Base-by-base conservation (phyloP, 2,113 vertebrate genomes). In the Paradisaea rubra region DNA sequence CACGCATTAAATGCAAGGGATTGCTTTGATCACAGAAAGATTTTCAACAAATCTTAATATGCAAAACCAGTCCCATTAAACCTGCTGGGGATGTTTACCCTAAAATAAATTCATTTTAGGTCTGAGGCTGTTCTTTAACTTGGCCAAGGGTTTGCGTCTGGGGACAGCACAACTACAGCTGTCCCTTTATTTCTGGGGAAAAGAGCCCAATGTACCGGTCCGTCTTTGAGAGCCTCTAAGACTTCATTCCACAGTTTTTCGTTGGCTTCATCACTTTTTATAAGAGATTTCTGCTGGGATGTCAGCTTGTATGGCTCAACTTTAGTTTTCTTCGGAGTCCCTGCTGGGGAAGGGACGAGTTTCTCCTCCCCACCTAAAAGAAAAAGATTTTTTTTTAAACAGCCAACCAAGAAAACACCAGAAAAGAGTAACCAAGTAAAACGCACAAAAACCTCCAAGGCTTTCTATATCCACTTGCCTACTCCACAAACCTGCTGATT, bases 161-260 rank as follows among this genome's bases (percentile, higher is more conserved):
- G 37, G 52, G 1, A 21, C 37, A n/a, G 45, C 39, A 7, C 6
- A 30, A 5, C 6, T 11, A 2, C n/a, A 59, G 19, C 4, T 65
- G 8, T 9, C 19, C 41, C 19, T 44, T 30, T 9, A 6, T 11
- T 22, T 45, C 61, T 23, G 31, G 28, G 10, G 54, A 33, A 13
- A 37, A 24, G 33, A 23, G 33, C 20, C 15, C 6, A 30, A 39
- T 71, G 59, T 96, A 99, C 99, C 94, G 99, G 99, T 39, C 99
- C 99, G 1, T 99, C 99, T 61, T 98, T 98, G 49, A 99, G 98
- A 6, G 98, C 98, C 72, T 96, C 94, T 65, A 99, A 98, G 81
- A 99, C 99, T 95, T 99, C 99, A 20, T 97, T 98, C 99, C 99
- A 99, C 81, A 99, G 92, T 87, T 99, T 99, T 69, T 98, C 98